These are phyloP conservation scores for Chirona hameri DNA, from an alignment of 2,888 invertebrate genomes.

Conservation along the genomic window DNA sequence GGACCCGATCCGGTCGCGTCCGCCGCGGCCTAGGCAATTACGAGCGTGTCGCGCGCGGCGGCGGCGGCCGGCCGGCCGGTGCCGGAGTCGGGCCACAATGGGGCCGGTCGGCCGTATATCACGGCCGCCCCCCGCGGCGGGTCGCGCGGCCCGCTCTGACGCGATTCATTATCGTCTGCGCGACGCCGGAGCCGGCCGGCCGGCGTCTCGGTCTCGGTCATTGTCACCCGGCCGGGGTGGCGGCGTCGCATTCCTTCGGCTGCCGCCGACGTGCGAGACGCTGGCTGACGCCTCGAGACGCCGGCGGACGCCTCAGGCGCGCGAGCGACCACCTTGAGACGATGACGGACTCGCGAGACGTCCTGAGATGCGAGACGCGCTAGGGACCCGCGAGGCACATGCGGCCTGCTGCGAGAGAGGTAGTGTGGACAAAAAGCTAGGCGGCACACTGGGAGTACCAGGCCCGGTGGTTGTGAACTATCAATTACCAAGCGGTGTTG, in stretches of 20 bases:
- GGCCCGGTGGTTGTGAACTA: too few relatives aligned
- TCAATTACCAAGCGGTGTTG: too few relatives aligned
- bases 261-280: neutral
- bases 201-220: neutral
- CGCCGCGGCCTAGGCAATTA: neutral
- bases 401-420: too few relatives aligned
- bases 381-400: too few relatives aligned
- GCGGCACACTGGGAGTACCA: too few relatives aligned
- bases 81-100: neutral
- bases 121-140: conserved; percentile 1
- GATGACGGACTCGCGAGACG: neutral
- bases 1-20: neutral
- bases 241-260: neutral
- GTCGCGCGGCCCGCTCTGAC: neutral
- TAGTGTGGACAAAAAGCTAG: too few relatives aligned
- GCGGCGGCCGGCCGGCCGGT: neutral
- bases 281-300: neutral
- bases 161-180: conserved; percentile 7
- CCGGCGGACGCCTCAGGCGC: neutral
- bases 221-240: neutral
- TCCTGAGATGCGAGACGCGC: neutral
- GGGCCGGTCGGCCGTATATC: neutral
- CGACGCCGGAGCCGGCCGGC: neutral
- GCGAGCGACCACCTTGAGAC: too few relatives aligned
- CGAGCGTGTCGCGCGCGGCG: neutral